Base-by-base conservation (phyloP, 2,113 vertebrate genomes). In the Caloenas nicobarica region DNA sequence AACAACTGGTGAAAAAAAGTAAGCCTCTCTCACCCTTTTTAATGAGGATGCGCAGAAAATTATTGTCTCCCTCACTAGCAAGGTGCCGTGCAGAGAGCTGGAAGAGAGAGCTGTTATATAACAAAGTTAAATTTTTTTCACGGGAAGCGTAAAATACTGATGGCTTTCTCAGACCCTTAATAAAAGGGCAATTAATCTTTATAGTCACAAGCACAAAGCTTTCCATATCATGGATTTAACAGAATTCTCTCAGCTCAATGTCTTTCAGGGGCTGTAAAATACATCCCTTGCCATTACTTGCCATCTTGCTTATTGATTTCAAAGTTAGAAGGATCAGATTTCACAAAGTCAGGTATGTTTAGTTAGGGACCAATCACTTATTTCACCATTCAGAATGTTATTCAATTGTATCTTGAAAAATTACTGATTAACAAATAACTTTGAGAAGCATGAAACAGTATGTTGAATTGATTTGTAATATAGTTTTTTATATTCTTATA, bases 341-440 rank as follows among this genome's bases (percentile, higher is more conserved):
- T 64, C 11, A 74, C 68, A 82, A 79, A 4, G 8, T n/a, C 10
- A 42, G 4, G 7, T 40, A n/a, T 23, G 7, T 42, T 22, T 51
- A 60, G 4, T 36, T 72, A 57, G 6, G 7, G 24, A 53, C 7
- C 3, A 53, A 12, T 38, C 6, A 0, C 3, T 88, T 79, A 57
- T 80, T 85, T 95, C 31, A 65, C 3, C 7, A 12, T 44, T 87
- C 28, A 70, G 24, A 72, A 42, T 3, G 2, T 58, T n/a, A 57
- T 80, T 48, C 36, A 72, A 36, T 24, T 57, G 2, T 40, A 25
- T 46, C 22, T 31, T 68, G 33, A 72, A 94, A 66, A 71, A 50
- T 8, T 61, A 38, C 12, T 68, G 51, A 65, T 34, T 74, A 60
- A 26, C 0, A 0, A 76, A 53, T 2, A 23, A 1, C 3, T 64